These are phyloP conservation scores for Notolepis coatsorum DNA, from an alignment of 2,797 vertebrate genomes.

Conservation along the genomic window DNA sequence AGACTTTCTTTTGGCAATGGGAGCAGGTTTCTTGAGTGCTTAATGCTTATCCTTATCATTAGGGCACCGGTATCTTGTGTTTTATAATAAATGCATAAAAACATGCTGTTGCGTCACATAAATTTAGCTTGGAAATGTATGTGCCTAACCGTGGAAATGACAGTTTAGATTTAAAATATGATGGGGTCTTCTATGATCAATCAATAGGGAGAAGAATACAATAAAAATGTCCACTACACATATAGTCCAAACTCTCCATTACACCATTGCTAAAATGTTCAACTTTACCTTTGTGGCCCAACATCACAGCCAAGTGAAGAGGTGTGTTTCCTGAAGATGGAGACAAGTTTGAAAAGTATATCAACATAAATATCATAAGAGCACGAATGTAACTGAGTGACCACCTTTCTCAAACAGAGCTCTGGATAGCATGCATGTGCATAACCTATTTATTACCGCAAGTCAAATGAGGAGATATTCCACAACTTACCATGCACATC, in stretches of 20 bases:
- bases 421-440: background rate
- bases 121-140: too few species aligned
- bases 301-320: conserved; percentile 96
- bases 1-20: too few species aligned
- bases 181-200: too few species aligned
- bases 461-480: background rate
- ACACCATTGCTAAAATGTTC: background rate
- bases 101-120: too few species aligned
- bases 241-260: background rate
- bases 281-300: conserved; percentile 94
- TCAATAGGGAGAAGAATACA: too few species aligned
- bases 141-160: too few species aligned
- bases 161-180: background rate
- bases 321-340: conserved; percentile 90
- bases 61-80: too few species aligned
- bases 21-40: too few species aligned
- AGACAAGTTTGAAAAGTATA: background rate
- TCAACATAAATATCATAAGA: background rate
- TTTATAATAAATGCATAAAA: too few species aligned
- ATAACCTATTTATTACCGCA: background rate
- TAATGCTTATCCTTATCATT: too few species aligned
- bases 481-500: conserved; percentile 89
- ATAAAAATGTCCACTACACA: too few species aligned
- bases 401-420: background rate
- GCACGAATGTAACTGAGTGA: background rate